These are phyloP conservation scores for Nesospiza acunhae DNA, from an alignment of 2,113 vertebrate genomes.

Conservation along the genomic window DNA sequence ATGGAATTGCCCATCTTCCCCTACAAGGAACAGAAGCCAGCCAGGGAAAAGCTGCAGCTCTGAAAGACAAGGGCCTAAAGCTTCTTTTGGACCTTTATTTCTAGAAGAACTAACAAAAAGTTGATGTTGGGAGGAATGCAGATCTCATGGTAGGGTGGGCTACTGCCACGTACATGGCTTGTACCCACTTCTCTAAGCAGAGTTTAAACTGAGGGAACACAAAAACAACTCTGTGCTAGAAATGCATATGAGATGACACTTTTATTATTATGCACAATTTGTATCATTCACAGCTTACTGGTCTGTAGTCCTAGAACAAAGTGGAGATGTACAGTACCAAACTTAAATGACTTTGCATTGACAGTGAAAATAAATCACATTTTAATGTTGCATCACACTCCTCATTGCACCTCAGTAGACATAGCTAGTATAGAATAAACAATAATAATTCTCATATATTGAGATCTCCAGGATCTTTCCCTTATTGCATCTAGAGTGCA, in stretches of 20 bases:
- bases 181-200: not conserved
- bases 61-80: not conserved
- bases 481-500: not conserved
- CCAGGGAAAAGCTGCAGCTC: not conserved
- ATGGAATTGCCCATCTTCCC: not conserved
- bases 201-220: not conserved
- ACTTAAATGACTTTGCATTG: not conserved
- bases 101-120: not conserved
- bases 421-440: not conserved
- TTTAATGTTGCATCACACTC: not conserved
- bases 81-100: not conserved
- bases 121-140: not conserved
- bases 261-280: slow-evolving; percentile 29
- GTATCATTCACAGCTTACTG: slow-evolving; percentile 36
- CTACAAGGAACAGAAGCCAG: not conserved
- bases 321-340: not conserved
- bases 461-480: not conserved
- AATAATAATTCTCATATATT: not conserved
- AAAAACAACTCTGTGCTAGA: not conserved
- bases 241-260: not conserved
- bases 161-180: not conserved
- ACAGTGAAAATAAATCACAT: slow-evolving; percentile 37
- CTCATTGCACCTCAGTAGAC: slow-evolving; percentile 7
- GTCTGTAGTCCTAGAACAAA: not conserved
- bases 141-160: not conserved